Evolutionary conservation across 2,888 invertebrate species (phyloP).

Genomic region (Zonitis immaculata): DNA sequence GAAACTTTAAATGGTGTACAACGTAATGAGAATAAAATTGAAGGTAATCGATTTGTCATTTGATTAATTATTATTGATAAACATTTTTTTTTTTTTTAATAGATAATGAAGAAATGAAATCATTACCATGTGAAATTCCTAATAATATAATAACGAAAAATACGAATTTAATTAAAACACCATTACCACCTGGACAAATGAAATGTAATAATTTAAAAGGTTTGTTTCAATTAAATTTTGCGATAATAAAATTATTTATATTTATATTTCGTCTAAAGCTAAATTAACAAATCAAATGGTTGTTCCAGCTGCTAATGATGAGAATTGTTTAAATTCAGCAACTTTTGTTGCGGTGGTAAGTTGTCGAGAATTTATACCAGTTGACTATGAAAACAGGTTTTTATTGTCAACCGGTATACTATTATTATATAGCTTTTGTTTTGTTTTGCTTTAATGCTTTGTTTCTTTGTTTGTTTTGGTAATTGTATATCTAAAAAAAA

Average conservation of each 20-base stretch:
- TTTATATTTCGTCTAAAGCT: no score
- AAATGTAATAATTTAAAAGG: slow-evolving; percentile 95
- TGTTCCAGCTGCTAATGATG: slow-evolving; percentile 49
- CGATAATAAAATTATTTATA: no score
- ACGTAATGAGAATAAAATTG: slow-evolving; percentile 52
- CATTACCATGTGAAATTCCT: slow-evolving; percentile 44
- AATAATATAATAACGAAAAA: slow-evolving; percentile 42
- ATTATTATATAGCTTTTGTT: no score
- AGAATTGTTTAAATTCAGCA: slow-evolving; percentile 50
- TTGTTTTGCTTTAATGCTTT: slow-evolving; percentile 21
- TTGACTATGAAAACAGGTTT: no score
- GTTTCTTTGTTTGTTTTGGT: slow-evolving; percentile 11
- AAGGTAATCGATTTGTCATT: no score
- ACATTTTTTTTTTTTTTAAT: slow-evolving; percentile 37
- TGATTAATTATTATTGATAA: no score
- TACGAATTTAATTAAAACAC: slow-evolving; percentile 48
- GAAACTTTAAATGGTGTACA: slow-evolving; percentile 57
- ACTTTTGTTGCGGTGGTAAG: slow-evolving; percentile 76
- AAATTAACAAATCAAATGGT: slow-evolving; percentile 59
- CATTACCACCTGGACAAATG: slow-evolving; percentile 83
- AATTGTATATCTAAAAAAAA: neutral
- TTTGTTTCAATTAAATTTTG: no score
- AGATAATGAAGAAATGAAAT: slow-evolving; percentile 37
- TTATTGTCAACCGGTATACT: no score
- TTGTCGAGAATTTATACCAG: no score